Conservation (phyloP, 1,140 invertebrate species). For the Caenorhabditis latens region DNA sequence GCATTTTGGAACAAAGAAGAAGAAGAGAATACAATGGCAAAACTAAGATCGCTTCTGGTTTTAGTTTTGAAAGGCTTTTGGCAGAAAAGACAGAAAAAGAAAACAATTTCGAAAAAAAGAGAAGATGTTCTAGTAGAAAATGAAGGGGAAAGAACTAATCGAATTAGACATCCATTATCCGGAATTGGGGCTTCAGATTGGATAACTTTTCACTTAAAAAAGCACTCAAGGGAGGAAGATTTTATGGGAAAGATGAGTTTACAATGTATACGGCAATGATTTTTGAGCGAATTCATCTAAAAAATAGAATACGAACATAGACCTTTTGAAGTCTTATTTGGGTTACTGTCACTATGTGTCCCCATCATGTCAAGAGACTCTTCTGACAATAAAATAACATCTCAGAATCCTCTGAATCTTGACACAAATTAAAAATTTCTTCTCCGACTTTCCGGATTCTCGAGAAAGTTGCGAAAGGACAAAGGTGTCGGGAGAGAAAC, state of each 20-base stretch:
- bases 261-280: too few species aligned
- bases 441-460: slow-evolving; percentile 13
- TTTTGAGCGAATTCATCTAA: too few species aligned
- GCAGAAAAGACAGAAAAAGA: slow-evolving; percentile 9
- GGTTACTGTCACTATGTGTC: too few species aligned
- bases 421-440: slow-evolving; percentile 20
- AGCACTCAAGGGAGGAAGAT: not conserved
- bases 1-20: not conserved
- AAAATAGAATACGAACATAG: too few species aligned
- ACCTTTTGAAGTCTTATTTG: too few species aligned
- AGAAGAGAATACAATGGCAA: not conserved
- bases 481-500: not conserved
- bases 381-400: not conserved
- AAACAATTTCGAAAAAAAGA: not conserved
- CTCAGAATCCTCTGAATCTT: not conserved
- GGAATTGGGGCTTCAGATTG: slow-evolving; percentile 26
- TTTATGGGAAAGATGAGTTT: not conserved
- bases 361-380: not conserved
- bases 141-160: slow-evolving; percentile 8
- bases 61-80: slow-evolving; percentile 24
- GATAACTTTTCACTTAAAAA: slow-evolving; percentile 14
- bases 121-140: slow-evolving; percentile 1
- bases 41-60: not conserved
- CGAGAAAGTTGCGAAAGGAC: slow-evolving; percentile 25
- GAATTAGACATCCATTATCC: slow-evolving; percentile 54